These are phyloP conservation scores for Pelecanus crispus DNA, from an alignment of 2,113 vertebrate genomes.

Conservation along the genomic window DNA sequence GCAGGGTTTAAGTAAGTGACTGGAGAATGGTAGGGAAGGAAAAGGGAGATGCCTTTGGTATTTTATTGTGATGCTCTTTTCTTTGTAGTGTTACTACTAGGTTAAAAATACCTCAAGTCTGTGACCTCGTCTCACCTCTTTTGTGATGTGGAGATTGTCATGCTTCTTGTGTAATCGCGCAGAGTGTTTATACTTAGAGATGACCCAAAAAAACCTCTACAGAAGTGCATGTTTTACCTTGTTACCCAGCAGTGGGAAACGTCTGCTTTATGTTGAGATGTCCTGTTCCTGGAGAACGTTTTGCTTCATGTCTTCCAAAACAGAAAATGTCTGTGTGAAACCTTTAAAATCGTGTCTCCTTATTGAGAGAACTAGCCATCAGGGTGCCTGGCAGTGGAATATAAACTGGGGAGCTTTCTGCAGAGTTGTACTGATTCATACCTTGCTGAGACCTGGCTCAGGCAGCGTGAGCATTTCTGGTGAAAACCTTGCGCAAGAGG, in stretches of 20 bases:
- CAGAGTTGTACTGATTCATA: background rate
- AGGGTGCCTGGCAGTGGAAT: background rate
- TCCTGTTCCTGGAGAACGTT: background rate
- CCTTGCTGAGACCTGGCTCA: background rate
- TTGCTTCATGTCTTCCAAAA: background rate
- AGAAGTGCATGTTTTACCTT: background rate
- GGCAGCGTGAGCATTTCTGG: background rate
- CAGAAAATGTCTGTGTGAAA: background rate
- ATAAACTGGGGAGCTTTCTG: background rate
- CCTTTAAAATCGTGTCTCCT: background rate
- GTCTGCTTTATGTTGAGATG: background rate
- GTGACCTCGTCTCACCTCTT: background rate
- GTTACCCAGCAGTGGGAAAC: background rate
- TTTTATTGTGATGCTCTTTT: background rate
- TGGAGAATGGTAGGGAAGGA: background rate
- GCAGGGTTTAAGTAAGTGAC: background rate
- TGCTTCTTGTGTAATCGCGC: background rate
- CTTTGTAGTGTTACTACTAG: background rate
- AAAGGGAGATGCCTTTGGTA: background rate
- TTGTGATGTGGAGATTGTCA: background rate
- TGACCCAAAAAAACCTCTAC: rapidly evolving
- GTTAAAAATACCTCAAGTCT: background rate
- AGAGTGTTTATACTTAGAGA: background rate
- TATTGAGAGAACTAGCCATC: background rate
- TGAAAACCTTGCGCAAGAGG: background rate